Conservation (phyloP, 2,113 vertebrate genomes). For the Crotalus horridus region DNA sequence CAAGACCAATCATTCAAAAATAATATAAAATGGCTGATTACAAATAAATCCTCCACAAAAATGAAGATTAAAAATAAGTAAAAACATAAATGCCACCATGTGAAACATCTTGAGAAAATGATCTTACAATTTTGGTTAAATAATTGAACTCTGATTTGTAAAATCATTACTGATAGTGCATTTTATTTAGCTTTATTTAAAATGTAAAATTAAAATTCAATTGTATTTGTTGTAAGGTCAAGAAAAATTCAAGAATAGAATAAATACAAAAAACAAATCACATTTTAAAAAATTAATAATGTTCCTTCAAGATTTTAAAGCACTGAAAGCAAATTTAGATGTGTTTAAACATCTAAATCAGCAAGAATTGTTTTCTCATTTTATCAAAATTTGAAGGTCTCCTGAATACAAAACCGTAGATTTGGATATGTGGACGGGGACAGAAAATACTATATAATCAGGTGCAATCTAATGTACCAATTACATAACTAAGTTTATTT, state of each 20-base stretch:
- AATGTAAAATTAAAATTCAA: neutral
- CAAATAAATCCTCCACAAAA: slow-evolving; percentile 8
- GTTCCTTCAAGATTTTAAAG: neutral
- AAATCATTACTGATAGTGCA: neutral
- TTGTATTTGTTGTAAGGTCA: neutral
- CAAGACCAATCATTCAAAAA: slow-evolving; percentile 26
- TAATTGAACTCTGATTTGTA: neutral
- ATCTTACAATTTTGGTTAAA: neutral
- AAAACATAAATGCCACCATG: neutral
- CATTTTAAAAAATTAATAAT: neutral
- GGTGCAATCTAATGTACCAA: too few species aligned
- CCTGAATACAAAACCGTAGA: neutral
- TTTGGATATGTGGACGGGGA: neutral
- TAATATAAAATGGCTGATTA: neutral
- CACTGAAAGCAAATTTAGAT: neutral
- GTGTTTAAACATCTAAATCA: neutral
- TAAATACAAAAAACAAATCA: neutral
- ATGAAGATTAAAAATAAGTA: slow-evolving; percentile 6
- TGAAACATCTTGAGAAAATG: neutral
- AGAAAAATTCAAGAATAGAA: neutral
- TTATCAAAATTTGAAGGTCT: neutral
- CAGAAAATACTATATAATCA: neutral
- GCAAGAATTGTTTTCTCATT: neutral
- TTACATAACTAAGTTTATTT: neutral
- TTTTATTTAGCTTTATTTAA: neutral